These are phyloP conservation scores for Crocodylus rhombifer DNA, from an alignment of 2,797 vertebrate species.

Conservation along the genomic window DNA sequence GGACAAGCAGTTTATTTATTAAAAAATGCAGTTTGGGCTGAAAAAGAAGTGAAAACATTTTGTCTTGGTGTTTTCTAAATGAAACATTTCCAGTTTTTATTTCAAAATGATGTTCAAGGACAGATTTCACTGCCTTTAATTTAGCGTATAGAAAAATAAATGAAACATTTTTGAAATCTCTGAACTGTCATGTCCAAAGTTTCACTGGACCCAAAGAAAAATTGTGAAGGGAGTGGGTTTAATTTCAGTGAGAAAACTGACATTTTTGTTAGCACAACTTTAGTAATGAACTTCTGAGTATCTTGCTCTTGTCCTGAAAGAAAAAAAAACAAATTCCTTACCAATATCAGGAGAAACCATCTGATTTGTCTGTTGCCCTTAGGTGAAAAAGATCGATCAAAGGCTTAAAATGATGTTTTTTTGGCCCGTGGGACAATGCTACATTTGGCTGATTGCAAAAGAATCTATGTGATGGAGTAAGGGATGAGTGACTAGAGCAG, in stretches of 20 bases:
- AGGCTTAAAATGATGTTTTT: conserved; percentile 54
- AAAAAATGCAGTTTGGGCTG: not conserved
- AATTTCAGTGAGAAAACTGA: conserved; percentile 16
- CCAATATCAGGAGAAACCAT: conserved; percentile 60
- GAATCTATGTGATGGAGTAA: conserved; percentile 62
- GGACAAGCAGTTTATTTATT: not conserved
- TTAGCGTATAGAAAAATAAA: not conserved
- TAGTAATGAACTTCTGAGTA: conserved; percentile 62
- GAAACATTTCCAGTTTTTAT: not conserved
- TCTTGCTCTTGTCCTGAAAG: conserved; percentile 5
- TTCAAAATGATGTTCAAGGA: conserved; percentile 3
- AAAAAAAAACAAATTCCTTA: conserved; percentile 59
- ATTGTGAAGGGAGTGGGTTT: not conserved
- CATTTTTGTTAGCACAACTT: conserved; percentile 39
- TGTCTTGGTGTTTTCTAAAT: not conserved
- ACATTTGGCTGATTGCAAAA: conserved; percentile 59
- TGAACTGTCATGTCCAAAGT: not conserved
- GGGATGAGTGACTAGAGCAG: not conserved
- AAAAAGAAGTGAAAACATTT: not conserved
- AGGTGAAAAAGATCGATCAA: conserved; percentile 63
- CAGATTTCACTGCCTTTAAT: not conserved
- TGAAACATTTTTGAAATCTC: no score
- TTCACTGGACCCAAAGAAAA: not conserved
- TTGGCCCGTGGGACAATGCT: conserved; percentile 47
- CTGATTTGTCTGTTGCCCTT: conserved; percentile 74